Base-by-base conservation (phyloP, 2,113 vertebrate species). In the Haliaeetus leucogaster region DNA sequence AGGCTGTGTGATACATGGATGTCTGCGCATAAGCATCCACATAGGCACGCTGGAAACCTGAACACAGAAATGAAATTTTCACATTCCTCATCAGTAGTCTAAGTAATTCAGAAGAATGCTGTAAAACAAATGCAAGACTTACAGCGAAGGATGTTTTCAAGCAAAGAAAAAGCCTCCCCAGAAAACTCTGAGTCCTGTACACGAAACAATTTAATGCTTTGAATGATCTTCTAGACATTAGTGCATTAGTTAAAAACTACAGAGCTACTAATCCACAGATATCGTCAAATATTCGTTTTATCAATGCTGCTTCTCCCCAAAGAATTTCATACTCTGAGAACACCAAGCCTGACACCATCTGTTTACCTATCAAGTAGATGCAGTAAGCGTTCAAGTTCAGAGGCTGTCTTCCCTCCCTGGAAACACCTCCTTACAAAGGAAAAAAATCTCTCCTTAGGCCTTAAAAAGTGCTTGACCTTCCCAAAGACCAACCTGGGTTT, bases 11-110 rank as follows among this genome's bases (percentile, higher is more conserved):
- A 68, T 21, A 80, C 15, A 27, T 4, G 8, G 42, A 81, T 47
- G 22, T 32, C 29, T 47, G 26, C 2, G 2, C 6, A 0, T 9
- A 55, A 68, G 25, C 11, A 9, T n/a, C 65, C 59, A 81, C 36
- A 42, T 3, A 71, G 50, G 27, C 13, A 74, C 6, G 18, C 18
- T 47, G 20, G 59, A 63, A 42, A 82, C 20, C 17, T 63, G 29
- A 82, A 40, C 8, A 36, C 10, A 79, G 50, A 83, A 86, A 81
- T 34, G 3, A 83, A 26, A 58, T 74, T 77, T 59, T 61, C 55
- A 58, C 32, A 42, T 43, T 70, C 40, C 13, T 90, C 22, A 32
- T 7, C 5, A 4, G 30, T 15, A 92, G 42, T 21, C 43, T 74
- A 62, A 88, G 36, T 50, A 80, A 82, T 53, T 80, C 58, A 70